Percentiles rank a stretch among this genome's conserved stretches.
Conservation (phyloP, 2,888 invertebrate genomes). For the Dryocosmus kuriphilus region DNA sequence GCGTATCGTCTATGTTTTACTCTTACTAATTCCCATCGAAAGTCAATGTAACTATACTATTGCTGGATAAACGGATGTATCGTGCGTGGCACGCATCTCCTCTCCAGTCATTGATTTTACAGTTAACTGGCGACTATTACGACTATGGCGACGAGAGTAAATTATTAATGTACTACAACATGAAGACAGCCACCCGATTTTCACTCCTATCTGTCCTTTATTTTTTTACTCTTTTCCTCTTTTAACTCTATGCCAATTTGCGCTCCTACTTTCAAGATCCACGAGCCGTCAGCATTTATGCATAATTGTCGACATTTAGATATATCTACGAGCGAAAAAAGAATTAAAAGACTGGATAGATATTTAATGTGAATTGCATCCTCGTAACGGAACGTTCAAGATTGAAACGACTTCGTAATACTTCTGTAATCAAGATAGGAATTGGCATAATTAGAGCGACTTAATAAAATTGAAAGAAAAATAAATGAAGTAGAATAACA, state of each 20-base stretch:
- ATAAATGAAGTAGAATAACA: no score
- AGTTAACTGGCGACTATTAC: slow-evolving; percentile 55
- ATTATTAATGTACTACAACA: slow-evolving; percentile 50
- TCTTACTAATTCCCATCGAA: slow-evolving; percentile 65
- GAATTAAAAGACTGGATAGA: not conserved
- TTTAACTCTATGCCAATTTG: not conserved
- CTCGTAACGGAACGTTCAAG: slow-evolving; percentile 26
- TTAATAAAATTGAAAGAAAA: not conserved
- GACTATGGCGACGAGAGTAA: slow-evolving; percentile 44
- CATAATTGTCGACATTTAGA: slow-evolving; percentile 17
- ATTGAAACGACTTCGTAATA: slow-evolving; percentile 20
- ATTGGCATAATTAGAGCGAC: slow-evolving; percentile 4
- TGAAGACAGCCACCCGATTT: slow-evolving; percentile 14
- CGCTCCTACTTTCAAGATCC: slow-evolving; percentile 7
- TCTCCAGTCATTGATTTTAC: slow-evolving; percentile 53
- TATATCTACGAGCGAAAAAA: slow-evolving; percentile 1
- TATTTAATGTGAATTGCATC: slow-evolving; percentile 13
- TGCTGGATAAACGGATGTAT: slow-evolving; percentile 53
- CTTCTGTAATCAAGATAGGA: slow-evolving; percentile 6
- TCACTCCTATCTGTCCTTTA: not conserved
- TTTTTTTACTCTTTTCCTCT: not conserved
- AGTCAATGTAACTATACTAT: slow-evolving; percentile 51
- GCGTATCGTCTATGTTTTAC: slow-evolving; percentile 66
- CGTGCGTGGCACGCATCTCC: slow-evolving; percentile 48
- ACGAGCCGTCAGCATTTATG: not conserved